A percentile compares a stretch with the other conserved stretches of the same genome.
phyloP scores from a whole-genome alignment of 2,888 invertebrate species.

The Metopia argyrocephala region DNA sequence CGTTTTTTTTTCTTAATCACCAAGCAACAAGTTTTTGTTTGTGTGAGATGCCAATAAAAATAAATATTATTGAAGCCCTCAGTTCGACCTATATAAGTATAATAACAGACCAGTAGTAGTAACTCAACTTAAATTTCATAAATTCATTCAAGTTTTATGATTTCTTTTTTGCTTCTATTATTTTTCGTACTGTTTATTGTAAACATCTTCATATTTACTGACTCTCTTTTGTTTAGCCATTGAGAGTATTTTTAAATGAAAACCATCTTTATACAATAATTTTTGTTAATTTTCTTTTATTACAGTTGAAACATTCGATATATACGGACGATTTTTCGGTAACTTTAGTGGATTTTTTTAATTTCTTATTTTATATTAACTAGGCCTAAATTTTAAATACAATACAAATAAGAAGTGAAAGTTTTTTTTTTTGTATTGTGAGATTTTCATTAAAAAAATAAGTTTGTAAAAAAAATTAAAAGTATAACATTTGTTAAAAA shows the following conservation, averaged over 20 bases:
- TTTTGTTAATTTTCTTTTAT: conserved; percentile 13
- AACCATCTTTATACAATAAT: conserved; percentile 1
- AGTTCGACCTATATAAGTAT: background rate
- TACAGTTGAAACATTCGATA: conserved; percentile 3
- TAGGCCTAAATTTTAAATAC: conserved; percentile 19
- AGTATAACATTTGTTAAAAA: conserved; percentile 2
- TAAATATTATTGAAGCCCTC: background rate
- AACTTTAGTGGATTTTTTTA: background rate
- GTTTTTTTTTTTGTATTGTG: conserved; percentile 20
- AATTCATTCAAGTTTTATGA: background rate
- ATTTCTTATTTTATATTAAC: background rate
- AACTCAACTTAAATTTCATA: background rate
- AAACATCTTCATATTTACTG: background rate
- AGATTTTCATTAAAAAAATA: conserved; percentile 1
- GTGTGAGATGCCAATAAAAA: background rate
- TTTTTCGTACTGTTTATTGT: background rate
- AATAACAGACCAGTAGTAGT: background rate
- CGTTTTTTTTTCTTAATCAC: background rate
- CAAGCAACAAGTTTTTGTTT: background rate
- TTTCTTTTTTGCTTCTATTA: background rate
- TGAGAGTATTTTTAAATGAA: background rate
- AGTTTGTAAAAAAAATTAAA: conserved; percentile 13
- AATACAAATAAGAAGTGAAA: conserved; percentile 48
- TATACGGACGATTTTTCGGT: background rate
- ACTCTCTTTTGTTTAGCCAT: background rate